Conservation (phyloP, 2,888 invertebrate species). For the Spialia ferax region DNA sequence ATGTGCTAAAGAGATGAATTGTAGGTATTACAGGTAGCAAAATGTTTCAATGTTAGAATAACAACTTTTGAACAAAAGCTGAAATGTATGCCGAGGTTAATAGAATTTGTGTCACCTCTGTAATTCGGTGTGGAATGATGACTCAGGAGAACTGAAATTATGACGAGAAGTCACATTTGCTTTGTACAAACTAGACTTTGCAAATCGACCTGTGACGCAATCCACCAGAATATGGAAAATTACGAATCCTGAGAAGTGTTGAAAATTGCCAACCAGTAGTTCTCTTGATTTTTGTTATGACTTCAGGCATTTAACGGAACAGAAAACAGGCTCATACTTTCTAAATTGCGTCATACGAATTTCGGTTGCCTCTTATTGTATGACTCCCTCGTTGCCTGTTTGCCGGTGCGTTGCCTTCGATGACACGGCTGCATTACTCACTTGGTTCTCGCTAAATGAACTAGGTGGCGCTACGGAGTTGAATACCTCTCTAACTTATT, state of each 20-base stretch:
- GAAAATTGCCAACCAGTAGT: neutral
- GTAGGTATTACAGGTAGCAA: neutral
- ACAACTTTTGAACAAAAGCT: conserved; percentile 30
- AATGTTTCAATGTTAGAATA: neutral
- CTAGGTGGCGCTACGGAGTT: conserved; percentile 60
- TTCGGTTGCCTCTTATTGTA: conserved; percentile 63
- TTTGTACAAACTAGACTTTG: neutral
- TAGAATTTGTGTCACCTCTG: conserved; percentile 58
- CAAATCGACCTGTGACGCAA: neutral
- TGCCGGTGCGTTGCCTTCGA: conserved; percentile 39
- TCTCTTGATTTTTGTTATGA: conserved; percentile 17
- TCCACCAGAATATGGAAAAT: neutral
- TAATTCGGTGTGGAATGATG: conserved; percentile 38
- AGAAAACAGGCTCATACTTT: conserved; percentile 77
- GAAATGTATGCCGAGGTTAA: conserved; percentile 61
- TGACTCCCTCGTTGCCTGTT: conserved; percentile 49
- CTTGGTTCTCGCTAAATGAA: conserved; percentile 36
- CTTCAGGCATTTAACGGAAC: conserved; percentile 64
- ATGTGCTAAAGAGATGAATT: no score
- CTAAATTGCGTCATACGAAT: conserved; percentile 76
- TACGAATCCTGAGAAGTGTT: neutral
- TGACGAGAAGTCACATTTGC: conserved; percentile 4
- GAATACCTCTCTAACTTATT: neutral
- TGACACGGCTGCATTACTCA: conserved; percentile 37
- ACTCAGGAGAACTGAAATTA: conserved; percentile 35